Evolutionary conservation across 2,113 vertebrate genomes (phyloP).

Genomic region (Calidris pugnax): DNA sequence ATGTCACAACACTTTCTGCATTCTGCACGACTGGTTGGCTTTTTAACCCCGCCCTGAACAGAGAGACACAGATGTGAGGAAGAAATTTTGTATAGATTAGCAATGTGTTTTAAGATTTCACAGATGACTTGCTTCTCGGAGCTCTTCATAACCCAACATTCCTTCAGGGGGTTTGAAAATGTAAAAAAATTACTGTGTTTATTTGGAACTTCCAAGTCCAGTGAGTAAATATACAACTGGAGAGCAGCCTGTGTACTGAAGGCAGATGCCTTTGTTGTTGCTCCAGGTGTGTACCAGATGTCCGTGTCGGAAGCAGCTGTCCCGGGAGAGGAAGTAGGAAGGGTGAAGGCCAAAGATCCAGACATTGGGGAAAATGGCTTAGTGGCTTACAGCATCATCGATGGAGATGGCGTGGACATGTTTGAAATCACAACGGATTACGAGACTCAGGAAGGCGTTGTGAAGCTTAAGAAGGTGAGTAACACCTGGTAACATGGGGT

Average conservation of each 20-base stretch:
- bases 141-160: not conserved
- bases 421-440: conserved; percentile 94
- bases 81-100: not conserved
- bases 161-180: not conserved
- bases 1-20: not conserved
- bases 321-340: conserved; percentile 91
- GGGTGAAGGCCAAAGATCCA: conserved; percentile 93
- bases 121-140: not conserved
- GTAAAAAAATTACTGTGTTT: not conserved
- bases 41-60: not conserved
- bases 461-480: conserved; percentile 94
- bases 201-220: not conserved
- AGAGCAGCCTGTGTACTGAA: not conserved
- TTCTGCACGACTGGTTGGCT: not conserved
- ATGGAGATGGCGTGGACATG: conserved; percentile 87
- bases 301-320: conserved; percentile 89
- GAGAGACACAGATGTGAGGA: not conserved
- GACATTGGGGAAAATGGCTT: conserved; percentile 94
- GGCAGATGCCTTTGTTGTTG: not conserved
- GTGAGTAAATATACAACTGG: not conserved
- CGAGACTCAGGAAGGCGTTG: conserved; percentile 91
- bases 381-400: conserved; percentile 89
- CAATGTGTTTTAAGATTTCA: not conserved
- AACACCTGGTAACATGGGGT: not conserved
- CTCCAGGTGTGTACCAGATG: conserved; percentile 92